Evolutionary conservation across 1,140 invertebrate species (phyloP), one percentile per base, ranked within the genome.

Genomic region (Scylla paramamosain): DNA sequence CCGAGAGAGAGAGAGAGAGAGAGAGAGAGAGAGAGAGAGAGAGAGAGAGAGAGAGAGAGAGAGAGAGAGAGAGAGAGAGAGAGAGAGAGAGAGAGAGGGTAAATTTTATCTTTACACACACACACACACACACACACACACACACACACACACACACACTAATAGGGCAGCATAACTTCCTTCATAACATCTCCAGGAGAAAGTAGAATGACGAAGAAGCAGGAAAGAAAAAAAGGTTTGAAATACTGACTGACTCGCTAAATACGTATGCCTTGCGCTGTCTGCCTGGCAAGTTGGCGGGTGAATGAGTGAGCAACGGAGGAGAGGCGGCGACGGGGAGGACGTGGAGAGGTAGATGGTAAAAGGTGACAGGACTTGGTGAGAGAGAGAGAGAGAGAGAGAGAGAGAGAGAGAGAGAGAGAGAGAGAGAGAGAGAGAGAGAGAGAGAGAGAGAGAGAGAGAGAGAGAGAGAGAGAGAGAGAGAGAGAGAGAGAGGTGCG

Each of bases 61-160:
- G 82, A 28, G 29, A 59, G 45, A 29, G 32, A 46, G 77, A 88
- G 92, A 67, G 92, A 84, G 28, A 88, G 28, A 31, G 28, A 32
- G 29, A 59, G 12, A 14, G 84, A 77, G 83, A 39, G 32, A 45
- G 25, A 20, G 45, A n/a, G 14, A 31, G 48, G 52, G 48, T 39
- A 28, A 45, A 29, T 20, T 59, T 59, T 59, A 12, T 59, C 52
- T 39, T 39, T 12, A 7, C 28, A 39, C 28, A 86, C 83, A 86
- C 83, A 86, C 83, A 59, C 83, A 86, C 83, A 86, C 83, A 86
- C 52, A 59, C 52, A 59, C 52, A 59, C 52, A 59, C 52, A 59
- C 52, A 59, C 52, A 59, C 86, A 88, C 86, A 88, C 86, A 88
- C 86, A 88, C 86, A 88, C 86, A 88, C 28, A 88, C 86, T 29